Conservation (phyloP, 2,888 invertebrate species). For the Glyphotaelius pellucidus region DNA sequence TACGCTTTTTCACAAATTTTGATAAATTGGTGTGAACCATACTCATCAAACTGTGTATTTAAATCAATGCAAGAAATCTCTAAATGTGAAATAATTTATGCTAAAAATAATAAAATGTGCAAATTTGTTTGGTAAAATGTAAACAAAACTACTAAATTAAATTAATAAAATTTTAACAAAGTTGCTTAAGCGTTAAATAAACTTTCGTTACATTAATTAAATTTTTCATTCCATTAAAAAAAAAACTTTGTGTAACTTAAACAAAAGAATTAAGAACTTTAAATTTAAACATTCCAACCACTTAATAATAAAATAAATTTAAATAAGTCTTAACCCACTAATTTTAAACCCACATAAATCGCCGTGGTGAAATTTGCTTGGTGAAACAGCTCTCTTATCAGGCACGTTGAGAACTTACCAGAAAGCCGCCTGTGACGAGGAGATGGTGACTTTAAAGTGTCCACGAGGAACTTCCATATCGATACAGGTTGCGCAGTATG, state of each 20-base stretch:
- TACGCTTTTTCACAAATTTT: no score
- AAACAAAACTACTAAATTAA: background rate
- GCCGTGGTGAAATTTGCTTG: background rate
- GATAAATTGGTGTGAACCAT: no score
- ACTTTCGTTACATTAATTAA: no score
- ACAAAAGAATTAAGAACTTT: background rate
- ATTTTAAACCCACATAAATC: background rate
- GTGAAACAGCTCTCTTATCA: constrained; percentile 87
- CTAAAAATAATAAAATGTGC: background rate
- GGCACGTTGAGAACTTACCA: constrained; percentile 95
- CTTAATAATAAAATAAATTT: no score
- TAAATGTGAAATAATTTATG: background rate
- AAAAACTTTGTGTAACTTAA: background rate
- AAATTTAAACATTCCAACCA: background rate
- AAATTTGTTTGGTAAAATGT: background rate
- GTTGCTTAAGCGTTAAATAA: no score
- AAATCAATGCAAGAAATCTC: no score
- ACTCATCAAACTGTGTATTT: background rate
- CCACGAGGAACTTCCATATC: constrained; percentile 94
- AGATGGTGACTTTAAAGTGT: constrained; percentile 91
- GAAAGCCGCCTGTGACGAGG: constrained; percentile 94
- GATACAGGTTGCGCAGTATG: constrained; percentile 94
- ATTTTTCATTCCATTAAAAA: no score
- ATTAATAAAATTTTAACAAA: background rate
- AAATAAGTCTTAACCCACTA: background rate